Evolutionary conservation across 2,113 vertebrate species (phyloP).

Genomic region (Sapayoa aenigma): DNA sequence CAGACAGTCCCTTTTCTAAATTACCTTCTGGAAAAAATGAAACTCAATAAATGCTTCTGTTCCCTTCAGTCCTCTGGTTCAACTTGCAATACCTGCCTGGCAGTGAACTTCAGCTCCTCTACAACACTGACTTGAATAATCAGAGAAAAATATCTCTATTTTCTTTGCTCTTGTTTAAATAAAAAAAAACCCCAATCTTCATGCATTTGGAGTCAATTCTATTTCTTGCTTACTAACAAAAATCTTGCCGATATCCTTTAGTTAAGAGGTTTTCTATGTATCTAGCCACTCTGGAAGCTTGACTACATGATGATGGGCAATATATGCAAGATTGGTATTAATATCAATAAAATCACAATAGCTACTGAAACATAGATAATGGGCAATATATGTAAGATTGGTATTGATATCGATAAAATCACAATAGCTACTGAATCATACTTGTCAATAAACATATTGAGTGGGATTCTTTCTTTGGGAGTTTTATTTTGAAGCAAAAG

Average conservation of each 20-base stretch:
- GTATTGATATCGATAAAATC: not conserved
- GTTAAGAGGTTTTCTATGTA: not conserved
- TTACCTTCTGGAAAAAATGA: not conserved
- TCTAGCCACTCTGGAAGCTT: not conserved
- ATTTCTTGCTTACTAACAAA: not conserved
- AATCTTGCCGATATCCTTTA: not conserved
- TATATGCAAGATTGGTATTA: not conserved
- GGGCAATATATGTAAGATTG: not conserved
- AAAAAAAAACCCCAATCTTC: not conserved
- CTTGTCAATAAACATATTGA: not conserved
- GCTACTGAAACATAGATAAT: not conserved
- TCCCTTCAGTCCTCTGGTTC: not conserved
- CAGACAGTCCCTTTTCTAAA: not conserved
- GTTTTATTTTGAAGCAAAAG: not conserved
- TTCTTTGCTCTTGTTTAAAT: not conserved
- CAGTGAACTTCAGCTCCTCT: not conserved
- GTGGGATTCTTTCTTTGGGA: rapidly evolving
- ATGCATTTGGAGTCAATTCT: not conserved
- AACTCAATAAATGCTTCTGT: not conserved
- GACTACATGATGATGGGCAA: not conserved
- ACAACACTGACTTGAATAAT: not conserved
- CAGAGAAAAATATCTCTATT: not conserved
- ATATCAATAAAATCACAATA: not conserved
- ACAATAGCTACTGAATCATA: not conserved
- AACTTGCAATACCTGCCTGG: not conserved